Base-by-base conservation (phyloP, 2,113 vertebrate species). In the Dascyllus trimaculatus region DNA sequence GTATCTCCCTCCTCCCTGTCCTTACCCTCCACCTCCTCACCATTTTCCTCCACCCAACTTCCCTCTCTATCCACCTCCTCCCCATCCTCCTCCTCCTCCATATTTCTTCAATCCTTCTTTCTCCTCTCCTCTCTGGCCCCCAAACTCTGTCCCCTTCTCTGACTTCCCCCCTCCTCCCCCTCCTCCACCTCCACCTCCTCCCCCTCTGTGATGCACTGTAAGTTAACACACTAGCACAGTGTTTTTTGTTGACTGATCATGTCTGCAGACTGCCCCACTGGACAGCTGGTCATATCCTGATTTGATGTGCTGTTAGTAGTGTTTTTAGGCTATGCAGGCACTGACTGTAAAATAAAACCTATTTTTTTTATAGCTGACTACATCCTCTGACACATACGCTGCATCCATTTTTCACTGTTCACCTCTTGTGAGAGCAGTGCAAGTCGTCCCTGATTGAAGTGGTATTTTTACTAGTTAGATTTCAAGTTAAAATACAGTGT, bases 31-130 rank as follows among this genome's bases (percentile, higher is more conserved):
- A 4, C 87, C 81, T 1, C 79, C 35, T 66, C 82, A 62, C 24
- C 51, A 49, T 14, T 89, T 80, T 8, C 59, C 80, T n/a, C 81
- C 80, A 1, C 82, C 82, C 10, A 72, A 25, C 73, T 93, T 86
- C 70, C 82, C 85, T 25, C 81, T 84, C 19, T 93, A 87, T 32
- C 81, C 75, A 2, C 80, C 64, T 3, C 82, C 81, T 8, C 86
- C 88, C 54, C 88, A 76, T 38, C 87, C 87, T 8, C 86, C 88
- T 57, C 88, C 78, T 38, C 87, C 87, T 18, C 82, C 84, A 19
- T 61, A 89, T 3, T 91, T 66, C 58, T 90, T 84, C 60, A 88
- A 85, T 18, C 84, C 89, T 0, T 74, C 88, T 1, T 88, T 90
- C 54, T 56, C 88, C 53, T 53, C 84, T 45, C 29, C 83, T 58